Evolutionary conservation across 1,140 invertebrate species (phyloP), one percentile per base, ranked within the genome.

Genomic region (Zaprionus vittiger): DNA sequence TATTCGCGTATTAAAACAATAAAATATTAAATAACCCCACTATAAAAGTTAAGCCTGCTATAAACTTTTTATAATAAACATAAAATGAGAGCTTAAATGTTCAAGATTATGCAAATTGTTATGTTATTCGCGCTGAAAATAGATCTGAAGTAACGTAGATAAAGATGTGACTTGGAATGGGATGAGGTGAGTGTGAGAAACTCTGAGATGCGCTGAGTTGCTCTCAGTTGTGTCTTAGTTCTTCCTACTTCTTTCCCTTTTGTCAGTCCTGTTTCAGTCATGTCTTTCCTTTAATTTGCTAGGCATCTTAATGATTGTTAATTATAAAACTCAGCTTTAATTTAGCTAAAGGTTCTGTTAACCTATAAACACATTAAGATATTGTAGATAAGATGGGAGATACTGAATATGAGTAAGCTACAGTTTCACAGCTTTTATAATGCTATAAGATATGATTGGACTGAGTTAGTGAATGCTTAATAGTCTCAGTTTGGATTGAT

Each of bases 1-100:
- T 52, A 52, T 52, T 52, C 20, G 20, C 47, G 22, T 22, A 52
- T 52, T 22, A 52, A 52, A 52, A 52, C 20, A 52, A 52, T 52
- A 52, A 52, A 52, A 52, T 52, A 52, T 52, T 52, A 24, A 24
- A 52, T 52, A 52, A 14, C 9, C n/a, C n/a, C n/a, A 9, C 47
- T 11, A 52, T 52, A 22, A 52, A 52, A 52, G 47, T 24, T 24
- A 52, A 52, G 47, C 20, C 47, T 24, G 11, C 12, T 5, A 24
- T 52, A 52, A 52, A 24, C 9, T 52, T 22, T 47, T 17, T 47
- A 47, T 22, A 52, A 52, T 20, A 20, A 11, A 2, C 20, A 24
- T 52, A 52, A 52, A 52, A 52, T 12, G 47, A 14, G 47, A 20
- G 47, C 47, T 52, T 52, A 52, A 52, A 22, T 52, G 20, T 11